phyloP scores from a whole-genome alignment of 2,888 invertebrate species.

The Autographa gamma region DNA sequence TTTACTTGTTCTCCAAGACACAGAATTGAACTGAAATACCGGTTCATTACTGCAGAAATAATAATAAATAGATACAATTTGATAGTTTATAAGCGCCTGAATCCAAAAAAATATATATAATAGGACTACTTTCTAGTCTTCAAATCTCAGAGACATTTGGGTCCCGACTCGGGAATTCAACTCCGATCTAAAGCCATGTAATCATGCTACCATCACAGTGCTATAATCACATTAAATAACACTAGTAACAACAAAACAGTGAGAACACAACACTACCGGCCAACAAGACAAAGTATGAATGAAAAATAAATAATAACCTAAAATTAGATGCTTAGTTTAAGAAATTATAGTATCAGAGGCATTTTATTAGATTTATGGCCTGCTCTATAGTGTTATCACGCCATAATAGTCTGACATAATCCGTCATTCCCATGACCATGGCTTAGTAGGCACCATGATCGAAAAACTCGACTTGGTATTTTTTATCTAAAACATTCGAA shows the following conservation, averaged over 20 bases:
- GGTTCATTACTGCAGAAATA: too few species aligned
- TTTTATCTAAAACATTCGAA: background rate
- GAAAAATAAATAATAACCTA: conserved; percentile 51
- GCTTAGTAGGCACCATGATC: conserved; percentile 11
- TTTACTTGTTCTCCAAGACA: background rate
- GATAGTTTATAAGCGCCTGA: too few species aligned
- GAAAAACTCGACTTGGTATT: conserved; percentile 1
- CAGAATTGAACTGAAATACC: background rate
- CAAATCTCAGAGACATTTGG: too few species aligned
- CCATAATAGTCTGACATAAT: conserved; percentile 60
- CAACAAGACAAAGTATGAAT: conserved; percentile 15
- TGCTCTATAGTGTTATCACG: conserved; percentile 65
- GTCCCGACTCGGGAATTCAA: background rate
- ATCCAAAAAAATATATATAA: too few species aligned
- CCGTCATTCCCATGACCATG: conserved; percentile 61
- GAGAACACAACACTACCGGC: background rate
- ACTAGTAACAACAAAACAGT: background rate
- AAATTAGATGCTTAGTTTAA: conserved; percentile 45
- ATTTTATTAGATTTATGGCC: conserved; percentile 65
- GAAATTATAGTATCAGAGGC: conserved; percentile 63
- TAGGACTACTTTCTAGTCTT: too few species aligned
- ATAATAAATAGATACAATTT: too few species aligned
- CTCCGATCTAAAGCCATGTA: background rate
- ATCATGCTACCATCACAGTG: background rate
- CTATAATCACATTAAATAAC: background rate